Percentiles rank a stretch among this genome's conserved stretches.
Conservation (phyloP, 2,797 vertebrate genomes). For the Paramormyrops hopkinsi region DNA sequence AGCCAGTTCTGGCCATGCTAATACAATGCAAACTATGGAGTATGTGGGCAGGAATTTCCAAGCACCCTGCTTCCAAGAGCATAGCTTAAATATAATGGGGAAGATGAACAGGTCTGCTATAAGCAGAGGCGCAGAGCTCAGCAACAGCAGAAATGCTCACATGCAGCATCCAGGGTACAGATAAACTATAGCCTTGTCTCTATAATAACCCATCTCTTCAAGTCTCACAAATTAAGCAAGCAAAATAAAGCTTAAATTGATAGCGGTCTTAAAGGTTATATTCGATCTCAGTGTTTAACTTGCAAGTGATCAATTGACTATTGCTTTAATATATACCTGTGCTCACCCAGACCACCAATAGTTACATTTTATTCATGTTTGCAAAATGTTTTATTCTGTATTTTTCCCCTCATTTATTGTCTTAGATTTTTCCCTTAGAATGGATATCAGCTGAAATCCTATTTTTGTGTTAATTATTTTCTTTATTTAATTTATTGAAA, state of each 20-base stretch:
- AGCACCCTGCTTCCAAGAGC: constrained; percentile 79
- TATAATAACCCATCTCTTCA: constrained; percentile 43
- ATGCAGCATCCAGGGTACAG: constrained; percentile 87
- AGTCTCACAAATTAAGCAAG: constrained; percentile 39
- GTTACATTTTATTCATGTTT: background rate
- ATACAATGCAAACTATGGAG: constrained; percentile 80
- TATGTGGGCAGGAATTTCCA: constrained; percentile 83
- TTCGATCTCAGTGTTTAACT: constrained; percentile 31
- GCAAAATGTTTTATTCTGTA: background rate
- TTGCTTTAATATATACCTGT: constrained; percentile 22
- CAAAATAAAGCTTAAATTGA: constrained; percentile 13
- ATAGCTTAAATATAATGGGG: constrained; percentile 73
- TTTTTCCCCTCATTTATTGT: background rate
- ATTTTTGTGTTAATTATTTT: background rate
- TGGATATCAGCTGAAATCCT: background rate
- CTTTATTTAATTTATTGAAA: constrained; percentile 10
- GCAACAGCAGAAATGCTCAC: constrained; percentile 75
- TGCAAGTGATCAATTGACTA: constrained; percentile 54
- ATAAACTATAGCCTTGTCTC: constrained; percentile 50
- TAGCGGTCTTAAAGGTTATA: constrained; percentile 8
- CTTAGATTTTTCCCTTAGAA: background rate
- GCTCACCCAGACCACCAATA: background rate
- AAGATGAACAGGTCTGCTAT: constrained; percentile 81
- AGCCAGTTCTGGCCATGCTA: constrained; percentile 66
- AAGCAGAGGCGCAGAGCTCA: constrained; percentile 73